phyloP scores from a whole-genome alignment of 2,888 invertebrate genomes.

The Rotaria magnacalcarata region DNA sequence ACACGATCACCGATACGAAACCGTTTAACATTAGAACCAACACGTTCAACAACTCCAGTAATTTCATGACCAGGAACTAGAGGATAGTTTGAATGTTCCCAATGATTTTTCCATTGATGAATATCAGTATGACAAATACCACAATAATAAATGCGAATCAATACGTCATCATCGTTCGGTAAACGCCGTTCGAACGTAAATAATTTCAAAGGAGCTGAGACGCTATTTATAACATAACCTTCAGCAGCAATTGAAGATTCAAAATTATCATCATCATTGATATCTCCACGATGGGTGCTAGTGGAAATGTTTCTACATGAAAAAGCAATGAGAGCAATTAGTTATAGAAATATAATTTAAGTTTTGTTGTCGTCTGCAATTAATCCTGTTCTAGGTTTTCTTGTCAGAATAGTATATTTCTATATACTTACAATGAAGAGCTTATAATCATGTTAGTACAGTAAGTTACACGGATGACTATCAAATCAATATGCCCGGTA shows the following conservation, averaged over 20 bases:
- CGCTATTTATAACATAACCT: neutral
- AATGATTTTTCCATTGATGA: neutral
- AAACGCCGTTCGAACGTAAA: neutral
- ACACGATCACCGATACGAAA: neutral
- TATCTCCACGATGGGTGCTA: too few species aligned
- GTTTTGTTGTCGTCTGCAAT: too few species aligned
- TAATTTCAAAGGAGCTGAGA: neutral
- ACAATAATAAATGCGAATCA: neutral
- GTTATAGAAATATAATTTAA: too few species aligned
- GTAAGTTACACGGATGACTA: too few species aligned
- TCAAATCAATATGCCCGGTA: too few species aligned
- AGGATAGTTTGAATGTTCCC: neutral
- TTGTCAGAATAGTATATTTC: too few species aligned
- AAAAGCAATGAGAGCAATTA: too few species aligned
- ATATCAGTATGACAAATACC: constrained; percentile 23
- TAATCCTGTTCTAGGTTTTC: too few species aligned
- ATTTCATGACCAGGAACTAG: constrained; percentile 25
- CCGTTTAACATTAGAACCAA: neutral
- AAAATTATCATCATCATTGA: too few species aligned
- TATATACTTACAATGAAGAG: too few species aligned
- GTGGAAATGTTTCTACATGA: too few species aligned
- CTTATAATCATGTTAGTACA: too few species aligned
- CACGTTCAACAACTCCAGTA: neutral
- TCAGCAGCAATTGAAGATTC: neutral
- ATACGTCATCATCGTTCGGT: neutral